A percentile compares a stretch with the other conserved stretches of the same genome.
Evolutionary conservation across 2,113 vertebrate species (phyloP).

Genomic region (Myocastor coypus): DNA sequence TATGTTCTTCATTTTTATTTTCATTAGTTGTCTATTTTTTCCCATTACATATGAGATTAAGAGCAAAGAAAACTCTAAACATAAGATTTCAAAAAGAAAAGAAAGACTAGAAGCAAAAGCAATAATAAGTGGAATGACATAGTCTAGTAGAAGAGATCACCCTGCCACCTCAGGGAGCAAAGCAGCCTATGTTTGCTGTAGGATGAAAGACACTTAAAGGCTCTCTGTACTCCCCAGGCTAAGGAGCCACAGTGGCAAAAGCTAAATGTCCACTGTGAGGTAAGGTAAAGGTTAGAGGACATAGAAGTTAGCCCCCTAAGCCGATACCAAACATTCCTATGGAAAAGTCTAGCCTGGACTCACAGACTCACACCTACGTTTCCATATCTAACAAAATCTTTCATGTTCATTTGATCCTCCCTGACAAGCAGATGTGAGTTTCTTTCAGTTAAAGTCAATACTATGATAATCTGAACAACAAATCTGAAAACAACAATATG

Average conservation of each 20-base stretch:
- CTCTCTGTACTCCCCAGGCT: neutral
- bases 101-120: neutral
- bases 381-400: neutral
- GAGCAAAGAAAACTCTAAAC: neutral
- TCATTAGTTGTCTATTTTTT: neutral
- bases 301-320: neutral
- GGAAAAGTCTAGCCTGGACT: neutral
- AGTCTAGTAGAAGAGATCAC: neutral
- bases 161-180: neutral
- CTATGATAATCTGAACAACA: no score
- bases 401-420: neutral
- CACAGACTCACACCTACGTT: neutral
- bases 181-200: neutral
- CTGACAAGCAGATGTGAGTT: neutral
- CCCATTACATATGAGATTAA: constrained; percentile 9
- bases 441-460: neutral
- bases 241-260: neutral
- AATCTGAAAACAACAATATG: no score
- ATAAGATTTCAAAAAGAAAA: constrained; percentile 26
- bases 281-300: no score
- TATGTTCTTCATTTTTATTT: neutral
- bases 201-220: neutral
- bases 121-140: neutral
- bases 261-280: neutral
- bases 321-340: neutral